Conservation (phyloP, 2,113 vertebrate species). For the Mandrillus leucophaeus region DNA sequence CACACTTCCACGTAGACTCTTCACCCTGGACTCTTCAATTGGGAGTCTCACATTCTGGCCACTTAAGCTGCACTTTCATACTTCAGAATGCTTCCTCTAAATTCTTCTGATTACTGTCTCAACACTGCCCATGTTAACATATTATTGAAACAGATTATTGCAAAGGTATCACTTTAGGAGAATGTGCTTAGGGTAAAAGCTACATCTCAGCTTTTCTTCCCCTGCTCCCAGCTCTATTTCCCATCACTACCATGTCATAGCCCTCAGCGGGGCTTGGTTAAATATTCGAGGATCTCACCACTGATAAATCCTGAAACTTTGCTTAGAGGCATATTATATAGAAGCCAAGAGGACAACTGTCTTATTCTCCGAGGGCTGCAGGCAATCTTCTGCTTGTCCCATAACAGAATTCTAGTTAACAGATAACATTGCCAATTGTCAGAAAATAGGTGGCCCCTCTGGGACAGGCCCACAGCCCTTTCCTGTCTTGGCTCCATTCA, state of each 20-base stretch:
- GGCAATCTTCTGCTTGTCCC: neutral
- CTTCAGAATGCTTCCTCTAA: neutral
- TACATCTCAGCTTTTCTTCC: neutral
- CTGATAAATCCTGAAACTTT: neutral
- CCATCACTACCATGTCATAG: neutral
- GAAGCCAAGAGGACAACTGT: neutral
- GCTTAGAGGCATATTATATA: neutral
- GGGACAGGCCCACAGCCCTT: neutral
- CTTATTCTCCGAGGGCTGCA: constrained; percentile 25
- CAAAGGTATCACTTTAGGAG: neutral
- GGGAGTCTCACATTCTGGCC: neutral
- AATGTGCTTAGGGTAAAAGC: neutral
- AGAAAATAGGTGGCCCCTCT: neutral
- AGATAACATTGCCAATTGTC: neutral
- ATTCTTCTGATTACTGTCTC: neutral
- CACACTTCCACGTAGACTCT: accelerated
- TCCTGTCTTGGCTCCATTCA: neutral
- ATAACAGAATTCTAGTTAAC: neutral
- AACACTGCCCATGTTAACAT: neutral
- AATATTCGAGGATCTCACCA: neutral
- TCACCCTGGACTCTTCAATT: neutral
- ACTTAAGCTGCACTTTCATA: accelerated
- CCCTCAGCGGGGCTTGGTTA: neutral
- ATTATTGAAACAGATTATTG: neutral
- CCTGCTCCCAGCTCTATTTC: neutral